These are phyloP conservation scores for Glossophaga mutica DNA, from an alignment of 2,797 vertebrate species.

Conservation along the genomic window DNA sequence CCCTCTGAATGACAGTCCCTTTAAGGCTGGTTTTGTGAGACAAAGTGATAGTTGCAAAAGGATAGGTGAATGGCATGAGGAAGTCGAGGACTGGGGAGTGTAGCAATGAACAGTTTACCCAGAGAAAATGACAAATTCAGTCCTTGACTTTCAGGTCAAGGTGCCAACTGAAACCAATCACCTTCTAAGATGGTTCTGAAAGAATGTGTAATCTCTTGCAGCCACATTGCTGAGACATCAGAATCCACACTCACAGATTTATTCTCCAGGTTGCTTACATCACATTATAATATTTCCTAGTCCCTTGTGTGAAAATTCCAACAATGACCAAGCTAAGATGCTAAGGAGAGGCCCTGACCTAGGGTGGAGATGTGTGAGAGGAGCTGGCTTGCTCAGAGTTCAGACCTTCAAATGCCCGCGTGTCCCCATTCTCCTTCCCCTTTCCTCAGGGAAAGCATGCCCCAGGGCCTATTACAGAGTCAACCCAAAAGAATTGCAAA, in stretches of 20 bases:
- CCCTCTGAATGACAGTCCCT: not conserved
- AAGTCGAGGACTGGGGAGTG: not conserved
- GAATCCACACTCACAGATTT: not conserved
- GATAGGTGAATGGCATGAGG: not conserved
- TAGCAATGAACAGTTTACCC: not conserved
- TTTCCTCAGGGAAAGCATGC: not conserved
- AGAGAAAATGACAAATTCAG: not conserved
- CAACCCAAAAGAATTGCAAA: not conserved
- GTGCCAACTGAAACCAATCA: not conserved
- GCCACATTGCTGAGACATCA: not conserved
- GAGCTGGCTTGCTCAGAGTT: not conserved
- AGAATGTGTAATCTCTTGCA: not conserved
- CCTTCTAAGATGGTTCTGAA: not conserved
- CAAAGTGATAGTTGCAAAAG: not conserved
- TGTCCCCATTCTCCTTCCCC: fast-evolving
- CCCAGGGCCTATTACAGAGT: not conserved
- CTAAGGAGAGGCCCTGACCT: not conserved
- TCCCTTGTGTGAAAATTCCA: not conserved
- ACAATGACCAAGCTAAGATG: not conserved
- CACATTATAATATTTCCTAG: not conserved
- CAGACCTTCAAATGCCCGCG: not conserved
- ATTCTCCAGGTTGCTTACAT: not conserved
- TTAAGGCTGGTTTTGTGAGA: not conserved
- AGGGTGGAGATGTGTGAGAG: not conserved
- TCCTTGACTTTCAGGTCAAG: not conserved